Evolutionary conservation across 2,113 vertebrate species (phyloP), one percentile per base, ranked within the genome.

Genomic region (Boulengeromyrus knoepffleri): DNA sequence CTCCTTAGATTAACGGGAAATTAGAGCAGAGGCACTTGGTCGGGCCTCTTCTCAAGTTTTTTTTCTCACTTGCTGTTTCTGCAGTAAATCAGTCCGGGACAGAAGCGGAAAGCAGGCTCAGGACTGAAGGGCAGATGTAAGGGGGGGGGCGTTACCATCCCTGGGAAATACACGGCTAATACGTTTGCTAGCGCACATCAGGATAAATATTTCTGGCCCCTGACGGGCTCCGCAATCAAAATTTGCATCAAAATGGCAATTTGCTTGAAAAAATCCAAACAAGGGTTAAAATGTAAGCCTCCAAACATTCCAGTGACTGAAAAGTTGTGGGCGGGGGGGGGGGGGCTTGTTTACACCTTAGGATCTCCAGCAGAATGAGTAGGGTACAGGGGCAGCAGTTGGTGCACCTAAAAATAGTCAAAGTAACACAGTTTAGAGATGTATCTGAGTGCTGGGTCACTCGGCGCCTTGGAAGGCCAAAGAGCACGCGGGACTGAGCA

Each of bases 341-440:
- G 85, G 5, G 46, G 46, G 85, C 5, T 52, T 87, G 85, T 87
- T 49, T 49, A 31, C 49, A 87, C 24, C 83, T 24, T 17, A n/a
- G 45, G 21, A 21, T 84, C 80, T 85, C 45, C 45, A 47, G 24
- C 24, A 46, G 85, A 87, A 52, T 31, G 85, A 87, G 10, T 36
- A 19, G 49, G 85, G 47, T 53, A 87, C 49, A 12, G 27, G 46
- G 49, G 45, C 21, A 47, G 83, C 83, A 85, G 83, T 85, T 85
- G 83, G 83, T 85, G 83, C 13, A 24, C 36, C 83, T 85, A 87
- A 52, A 87, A 87, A 52, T 87, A 87, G 49, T 36, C 5, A 31
- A 52, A 87, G 24, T 85, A 85, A 52, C 46, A 52, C 85, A 52
- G 45, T 87, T 49, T 52, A 87, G 85, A 87, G n/a, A 87, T 87